Percentiles rank a stretch among this genome's conserved stretches.
These are phyloP conservation scores for Cyclina sinensis DNA, from an alignment of 1,140 invertebrate species.

Conservation along the genomic window DNA sequence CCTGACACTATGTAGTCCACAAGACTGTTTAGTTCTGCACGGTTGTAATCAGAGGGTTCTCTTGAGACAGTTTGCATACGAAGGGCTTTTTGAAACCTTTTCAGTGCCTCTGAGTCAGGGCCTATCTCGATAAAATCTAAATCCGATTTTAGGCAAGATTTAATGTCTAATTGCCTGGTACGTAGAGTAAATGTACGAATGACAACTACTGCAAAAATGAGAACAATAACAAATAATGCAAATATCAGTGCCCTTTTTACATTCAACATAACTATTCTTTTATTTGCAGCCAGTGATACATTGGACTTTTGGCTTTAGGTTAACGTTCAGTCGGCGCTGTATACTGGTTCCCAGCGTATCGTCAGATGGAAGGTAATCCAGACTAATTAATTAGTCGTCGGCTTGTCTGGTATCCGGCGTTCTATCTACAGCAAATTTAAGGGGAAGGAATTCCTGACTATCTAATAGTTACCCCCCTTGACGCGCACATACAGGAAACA, in stretches of 20 bases:
- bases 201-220: constrained; percentile 68
- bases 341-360: too few relatives aligned
- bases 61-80: constrained; percentile 76
- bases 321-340: too few relatives aligned
- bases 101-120: constrained; percentile 62
- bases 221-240: neutral
- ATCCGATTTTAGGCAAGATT: constrained; percentile 73
- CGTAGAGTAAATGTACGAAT: constrained; percentile 77
- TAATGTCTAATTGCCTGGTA: constrained; percentile 62
- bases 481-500: constrained; percentile 66
- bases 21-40: constrained; percentile 72
- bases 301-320: too few relatives aligned
- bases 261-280: neutral
- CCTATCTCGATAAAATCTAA: constrained; percentile 75
- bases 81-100: constrained; percentile 75
- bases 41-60: constrained; percentile 70
- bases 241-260: neutral
- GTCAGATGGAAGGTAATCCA: too few relatives aligned
- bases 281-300: neutral
- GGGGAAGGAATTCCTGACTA: too few relatives aligned
- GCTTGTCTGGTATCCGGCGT: too few relatives aligned
- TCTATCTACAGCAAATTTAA: too few relatives aligned
- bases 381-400: too few relatives aligned
- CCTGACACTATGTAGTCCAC: constrained; percentile 75
- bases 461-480: constrained; percentile 38